These are phyloP conservation scores for Erebia palarica DNA, from an alignment of 2,888 invertebrate genomes.

Conservation along the genomic window DNA sequence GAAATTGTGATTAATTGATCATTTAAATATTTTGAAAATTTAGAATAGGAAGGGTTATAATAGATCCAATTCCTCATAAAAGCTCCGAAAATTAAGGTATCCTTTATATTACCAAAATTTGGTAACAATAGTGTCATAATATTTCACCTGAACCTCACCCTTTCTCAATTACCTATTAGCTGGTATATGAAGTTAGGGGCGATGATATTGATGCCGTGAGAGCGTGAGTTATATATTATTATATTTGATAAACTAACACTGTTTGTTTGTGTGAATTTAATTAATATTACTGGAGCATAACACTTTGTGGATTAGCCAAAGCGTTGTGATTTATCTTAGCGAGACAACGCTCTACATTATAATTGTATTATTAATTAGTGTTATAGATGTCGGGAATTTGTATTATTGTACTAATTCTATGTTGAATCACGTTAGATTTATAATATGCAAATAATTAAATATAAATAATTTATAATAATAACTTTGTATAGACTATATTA, in stretches of 20 bases:
- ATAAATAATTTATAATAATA: too few species aligned
- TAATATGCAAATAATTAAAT: neutral
- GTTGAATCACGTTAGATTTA: neutral
- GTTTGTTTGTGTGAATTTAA: constrained; percentile 27
- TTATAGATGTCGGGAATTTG: constrained; percentile 4
- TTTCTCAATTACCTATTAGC: constrained; percentile 11
- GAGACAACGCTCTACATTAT: constrained; percentile 16
- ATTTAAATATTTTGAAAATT: too few species aligned
- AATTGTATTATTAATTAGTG: constrained; percentile 20
- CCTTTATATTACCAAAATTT: neutral
- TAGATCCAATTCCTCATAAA: too few species aligned
- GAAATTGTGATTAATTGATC: too few species aligned
- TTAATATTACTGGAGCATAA: constrained; percentile 21
- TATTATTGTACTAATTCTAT: constrained; percentile 29
- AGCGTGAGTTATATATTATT: constrained; percentile 17
- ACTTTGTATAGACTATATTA: too few species aligned
- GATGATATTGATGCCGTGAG: constrained; percentile 22
- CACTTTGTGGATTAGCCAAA: constrained; percentile 18
- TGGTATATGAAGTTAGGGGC: constrained; percentile 16
- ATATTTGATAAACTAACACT: constrained; percentile 13
- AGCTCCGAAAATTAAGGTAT: too few species aligned
- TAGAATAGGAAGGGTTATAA: too few species aligned
- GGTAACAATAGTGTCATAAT: neutral
- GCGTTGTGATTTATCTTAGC: constrained; percentile 15
- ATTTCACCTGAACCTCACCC: neutral